Evolutionary conservation across 2,113 vertebrate genomes (phyloP).

Genomic region (Calyptomena viridis): DNA sequence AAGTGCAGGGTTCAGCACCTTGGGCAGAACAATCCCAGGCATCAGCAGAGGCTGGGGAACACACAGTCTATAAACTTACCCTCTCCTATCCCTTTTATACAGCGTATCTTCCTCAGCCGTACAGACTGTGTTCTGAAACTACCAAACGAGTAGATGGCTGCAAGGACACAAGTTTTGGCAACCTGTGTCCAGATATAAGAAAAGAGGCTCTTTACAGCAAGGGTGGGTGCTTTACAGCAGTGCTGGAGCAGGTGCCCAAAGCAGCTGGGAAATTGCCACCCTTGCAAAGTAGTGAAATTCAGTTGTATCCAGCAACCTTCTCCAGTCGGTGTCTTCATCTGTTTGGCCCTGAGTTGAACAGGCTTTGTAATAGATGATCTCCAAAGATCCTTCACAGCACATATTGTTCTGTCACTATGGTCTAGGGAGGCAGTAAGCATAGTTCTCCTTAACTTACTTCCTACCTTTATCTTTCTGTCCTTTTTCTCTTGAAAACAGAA

Average conservation of each 20-base stretch:
- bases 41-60: background rate
- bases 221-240: too few relatives aligned
- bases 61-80: background rate
- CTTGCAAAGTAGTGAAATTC: background rate
- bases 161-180: background rate
- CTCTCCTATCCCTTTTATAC: background rate
- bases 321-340: background rate
- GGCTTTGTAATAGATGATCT: background rate
- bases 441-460: background rate
- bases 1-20: background rate
- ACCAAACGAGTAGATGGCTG: background rate
- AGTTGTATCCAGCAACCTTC: background rate
- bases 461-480: background rate
- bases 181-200: background rate
- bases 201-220: background rate
- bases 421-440: background rate
- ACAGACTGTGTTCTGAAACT: background rate
- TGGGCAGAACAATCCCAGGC: background rate
- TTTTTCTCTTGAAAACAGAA: background rate
- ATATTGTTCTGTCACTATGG: background rate
- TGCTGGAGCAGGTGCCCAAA: background rate
- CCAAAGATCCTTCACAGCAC: background rate
- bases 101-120: background rate
- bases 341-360: background rate
- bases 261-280: background rate